These are phyloP conservation scores for Nothocercus julius DNA, from an alignment of 2,113 vertebrate species.

Conservation along the genomic window DNA sequence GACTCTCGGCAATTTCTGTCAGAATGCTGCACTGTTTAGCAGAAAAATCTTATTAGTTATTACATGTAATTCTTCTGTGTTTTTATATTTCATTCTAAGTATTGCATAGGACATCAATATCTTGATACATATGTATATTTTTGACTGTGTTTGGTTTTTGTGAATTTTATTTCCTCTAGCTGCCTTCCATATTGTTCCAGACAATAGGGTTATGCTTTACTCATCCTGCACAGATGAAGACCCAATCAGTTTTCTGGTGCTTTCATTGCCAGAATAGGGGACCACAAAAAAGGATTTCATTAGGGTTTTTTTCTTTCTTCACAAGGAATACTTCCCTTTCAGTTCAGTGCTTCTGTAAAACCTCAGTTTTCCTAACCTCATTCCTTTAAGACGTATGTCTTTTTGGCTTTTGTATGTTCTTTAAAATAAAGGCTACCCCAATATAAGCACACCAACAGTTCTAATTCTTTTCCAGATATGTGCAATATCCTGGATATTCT, in stretches of 20 bases:
- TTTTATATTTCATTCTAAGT: slow-evolving; percentile 44
- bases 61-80: not conserved
- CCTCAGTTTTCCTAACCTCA: not conserved
- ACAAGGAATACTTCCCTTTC: not conserved
- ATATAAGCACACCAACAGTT: not conserved
- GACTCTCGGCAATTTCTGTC: not conserved
- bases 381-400: not conserved
- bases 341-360: not conserved
- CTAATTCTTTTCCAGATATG: not conserved
- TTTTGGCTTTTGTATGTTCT: not conserved
- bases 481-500: not conserved
- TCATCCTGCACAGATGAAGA: slow-evolving; percentile 71
- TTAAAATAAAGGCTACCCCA: not conserved
- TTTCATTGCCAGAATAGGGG: slow-evolving; percentile 61
- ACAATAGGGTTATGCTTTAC: slow-evolving; percentile 78
- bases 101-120: slow-evolving; percentile 38
- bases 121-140: slow-evolving; percentile 34
- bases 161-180: slow-evolving; percentile 80
- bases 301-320: slow-evolving; percentile 19
- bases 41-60: not conserved
- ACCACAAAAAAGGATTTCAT: slow-evolving; percentile 29
- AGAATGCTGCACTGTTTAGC: not conserved
- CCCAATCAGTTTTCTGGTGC: slow-evolving; percentile 66
- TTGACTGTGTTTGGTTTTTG: slow-evolving; percentile 64
- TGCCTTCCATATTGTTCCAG: slow-evolving; percentile 85